phyloP scores from a whole-genome alignment of 2,797 vertebrate genomes.

The Tamandua tetradactyla region DNA sequence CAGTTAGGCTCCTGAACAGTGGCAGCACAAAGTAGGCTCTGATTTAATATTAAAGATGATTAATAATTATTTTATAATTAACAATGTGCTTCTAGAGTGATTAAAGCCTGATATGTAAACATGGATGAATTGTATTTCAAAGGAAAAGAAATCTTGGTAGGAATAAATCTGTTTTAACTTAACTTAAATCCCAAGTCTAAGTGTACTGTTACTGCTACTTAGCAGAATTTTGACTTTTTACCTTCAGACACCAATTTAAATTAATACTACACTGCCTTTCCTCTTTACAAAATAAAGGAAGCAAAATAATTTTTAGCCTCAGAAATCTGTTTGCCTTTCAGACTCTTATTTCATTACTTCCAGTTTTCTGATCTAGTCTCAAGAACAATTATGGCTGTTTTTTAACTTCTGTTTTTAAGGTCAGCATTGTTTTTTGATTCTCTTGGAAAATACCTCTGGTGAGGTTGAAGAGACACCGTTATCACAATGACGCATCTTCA shows the following conservation, averaged over 20 bases:
- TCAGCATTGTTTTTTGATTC: not conserved
- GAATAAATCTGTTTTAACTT: not conserved
- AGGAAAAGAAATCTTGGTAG: not conserved
- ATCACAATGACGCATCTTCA: slow-evolving; percentile 23
- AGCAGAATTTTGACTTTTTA: not conserved
- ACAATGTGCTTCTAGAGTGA: not conserved
- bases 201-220: not conserved
- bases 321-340: not conserved
- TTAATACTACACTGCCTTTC: not conserved
- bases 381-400: not conserved
- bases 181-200: not conserved
- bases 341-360: not conserved
- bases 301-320: not conserved
- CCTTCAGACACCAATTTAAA: not conserved
- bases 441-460: slow-evolving; percentile 27
- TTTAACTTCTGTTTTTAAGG: slow-evolving; percentile 33
- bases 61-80: not conserved
- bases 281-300: slow-evolving; percentile 13
- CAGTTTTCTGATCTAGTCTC: slow-evolving; percentile 26
- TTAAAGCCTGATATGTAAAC: not conserved
- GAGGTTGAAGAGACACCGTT: not conserved
- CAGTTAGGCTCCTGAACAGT: not conserved
- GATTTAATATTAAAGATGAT: not conserved
- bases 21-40: not conserved
- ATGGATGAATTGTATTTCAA: not conserved